Evolutionary conservation across 2,888 invertebrate genomes (phyloP), one percentile per base, ranked within the genome.

Genomic region (Erebia palarica): DNA sequence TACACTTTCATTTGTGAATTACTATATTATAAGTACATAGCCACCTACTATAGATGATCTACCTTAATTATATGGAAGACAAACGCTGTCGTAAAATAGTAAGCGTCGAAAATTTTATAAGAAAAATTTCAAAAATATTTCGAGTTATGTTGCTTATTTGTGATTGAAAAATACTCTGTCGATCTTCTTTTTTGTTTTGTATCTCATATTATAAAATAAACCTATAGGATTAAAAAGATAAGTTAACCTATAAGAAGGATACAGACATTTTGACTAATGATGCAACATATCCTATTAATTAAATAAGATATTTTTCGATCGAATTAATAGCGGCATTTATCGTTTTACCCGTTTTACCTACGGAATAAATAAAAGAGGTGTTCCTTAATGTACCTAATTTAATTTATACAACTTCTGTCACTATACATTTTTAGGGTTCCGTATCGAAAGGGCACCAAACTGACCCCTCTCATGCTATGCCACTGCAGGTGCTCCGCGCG

Each of bases 341-440:
- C 59, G 58, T 65, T 66, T 73, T 72, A 71, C 75, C 73, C 59
- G 58, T 65, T 66, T 73, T 72, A 71, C 75, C 73, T 73, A 73
- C 59, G 70, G 44, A 58, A 73, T 71, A 73, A 74, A 73, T 71
- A 76, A 74, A 72, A 59, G 58, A 73, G 70, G 58, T 71, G 70
- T 75, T 64, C 71, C 70, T 74, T 72, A 75, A 78, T 76, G 78
- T 75, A 75, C 69, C 77, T 79, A 78, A 80, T 80, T 80, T 79
- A 80, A 80, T 78, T 77, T 77, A 77, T 76, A 77, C 77, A 74
- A 78, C 67, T 76, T 72, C 74, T 71, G 75, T 69, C 57, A 64
- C 68, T 66, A 64, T 36, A 36, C 58, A 1, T 66, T 75, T 70
- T 75, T 44, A 44, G 44, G 10, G 44, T 44, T 44, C 44, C 44